Evolutionary conservation across 2,888 invertebrate species (phyloP), one percentile per base, ranked within the genome.

Genomic region (Machimus rusticus): DNA sequence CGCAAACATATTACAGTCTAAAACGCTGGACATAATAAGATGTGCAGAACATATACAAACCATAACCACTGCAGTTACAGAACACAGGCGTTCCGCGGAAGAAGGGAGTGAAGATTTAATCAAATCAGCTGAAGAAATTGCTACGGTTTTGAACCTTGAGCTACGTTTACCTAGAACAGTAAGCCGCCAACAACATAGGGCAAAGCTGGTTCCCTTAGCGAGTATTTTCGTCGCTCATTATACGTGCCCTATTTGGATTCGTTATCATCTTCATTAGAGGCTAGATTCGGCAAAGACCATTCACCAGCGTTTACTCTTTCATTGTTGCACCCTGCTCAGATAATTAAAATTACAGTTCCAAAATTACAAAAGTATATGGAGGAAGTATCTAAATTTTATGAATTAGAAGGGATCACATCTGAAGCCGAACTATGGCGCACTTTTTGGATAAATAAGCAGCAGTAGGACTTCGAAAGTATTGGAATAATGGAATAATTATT

Each of bases 1-100:
- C 14, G 86, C 86, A 14, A 88, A 88, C 51, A 81, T 31, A 14
- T 66, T 88, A 14, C 86, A 88, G 78, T 55, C 66, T 14, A 23
- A 37, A 55, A 57, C 39, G 28, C 66, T 31, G 37, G 57, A 43
- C 39, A 6, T 77, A 31, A 28, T 55, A 14, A 77, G 34, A 5
- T 9, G 23, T 55, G 39, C 46, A 79, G 57, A 79, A 16, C 79
- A 79, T 55, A 79, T 87, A 37, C 16, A 87, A 19, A 55, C 19
- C 6, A 79, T 66, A 1, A 28, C 28, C 28, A 28, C 28, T 39
- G 31, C 43, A 55, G 8, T 87, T 79, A 6, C 39, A 31, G 39
- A 87, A 39, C 34, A 87, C 39, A 78, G 87, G 19, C 37, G 37
- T 39, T 39, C 34, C 79, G 55, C 66, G 14, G 74, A 79, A 39